Evolutionary conservation across 2,113 vertebrate genomes (phyloP).

Genomic region (Tyrannus savana): DNA sequence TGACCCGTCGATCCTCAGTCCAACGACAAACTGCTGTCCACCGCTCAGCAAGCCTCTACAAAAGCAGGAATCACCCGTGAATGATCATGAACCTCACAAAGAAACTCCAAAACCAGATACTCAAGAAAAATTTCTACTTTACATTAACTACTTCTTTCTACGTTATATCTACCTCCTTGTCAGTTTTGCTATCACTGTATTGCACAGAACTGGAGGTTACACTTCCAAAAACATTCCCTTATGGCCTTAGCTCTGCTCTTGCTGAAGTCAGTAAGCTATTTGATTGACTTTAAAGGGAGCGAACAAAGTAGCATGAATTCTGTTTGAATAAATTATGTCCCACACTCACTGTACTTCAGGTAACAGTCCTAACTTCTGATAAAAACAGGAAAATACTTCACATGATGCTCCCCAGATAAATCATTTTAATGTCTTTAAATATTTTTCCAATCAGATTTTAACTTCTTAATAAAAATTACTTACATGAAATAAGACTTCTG

Average conservation of each 20-base stretch:
- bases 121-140: neutral
- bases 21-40: constrained; percentile 98
- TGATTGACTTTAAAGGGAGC: neutral
- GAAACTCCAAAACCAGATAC: neutral
- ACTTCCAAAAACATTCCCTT: neutral
- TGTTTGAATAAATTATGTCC: neutral
- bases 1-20: constrained; percentile 91
- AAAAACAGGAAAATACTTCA: neutral
- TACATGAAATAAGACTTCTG: neutral
- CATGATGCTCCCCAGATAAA: neutral
- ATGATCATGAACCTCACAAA: accelerated
- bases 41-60: constrained; percentile 90
- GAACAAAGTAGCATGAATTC: neutral
- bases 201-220: neutral
- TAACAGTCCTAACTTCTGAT: neutral
- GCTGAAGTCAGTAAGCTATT: neutral
- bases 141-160: neutral
- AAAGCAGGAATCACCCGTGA: neutral
- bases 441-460: neutral
- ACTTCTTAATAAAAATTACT: neutral
- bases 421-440: neutral
- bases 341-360: neutral
- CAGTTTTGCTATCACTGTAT: neutral
- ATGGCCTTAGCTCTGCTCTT: neutral
- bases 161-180: neutral